A percentile compares a stretch with the other conserved stretches of the same genome.
Conservation (phyloP, 2,888 invertebrate species). For the Nemotelus pantherinus region DNA sequence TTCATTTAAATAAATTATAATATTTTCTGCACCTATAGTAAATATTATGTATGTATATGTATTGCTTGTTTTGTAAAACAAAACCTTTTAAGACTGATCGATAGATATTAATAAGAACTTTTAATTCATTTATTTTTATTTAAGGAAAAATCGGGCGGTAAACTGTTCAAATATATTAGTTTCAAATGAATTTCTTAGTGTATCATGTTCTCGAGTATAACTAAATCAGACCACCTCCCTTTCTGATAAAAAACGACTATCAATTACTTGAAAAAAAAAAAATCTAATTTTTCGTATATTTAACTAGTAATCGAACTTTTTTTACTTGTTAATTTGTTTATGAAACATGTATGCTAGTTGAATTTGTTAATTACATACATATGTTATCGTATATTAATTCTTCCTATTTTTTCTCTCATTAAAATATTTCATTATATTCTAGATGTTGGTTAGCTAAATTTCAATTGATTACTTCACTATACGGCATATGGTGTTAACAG, state of each 20-base stretch:
- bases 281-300: neutral
- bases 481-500: conserved; percentile 29
- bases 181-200: too few relatives aligned
- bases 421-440: neutral
- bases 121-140: neutral
- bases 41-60: neutral
- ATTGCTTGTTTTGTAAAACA: neutral
- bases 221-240: neutral
- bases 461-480: conserved; percentile 9
- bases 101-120: neutral
- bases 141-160: too few relatives aligned
- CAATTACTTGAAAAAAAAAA: neutral
- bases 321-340: neutral
- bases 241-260: neutral
- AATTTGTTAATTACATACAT: neutral
- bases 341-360: neutral
- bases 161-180: too few relatives aligned
- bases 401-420: neutral
- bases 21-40: too few relatives aligned
- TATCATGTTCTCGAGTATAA: neutral
- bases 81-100: neutral
- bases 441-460: neutral
- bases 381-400: neutral
- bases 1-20: conserved; percentile 24
- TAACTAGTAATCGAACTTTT: neutral